These are phyloP conservation scores for Poeciliopsis infans DNA, from an alignment of 2,797 vertebrate genomes.

Conservation along the genomic window DNA sequence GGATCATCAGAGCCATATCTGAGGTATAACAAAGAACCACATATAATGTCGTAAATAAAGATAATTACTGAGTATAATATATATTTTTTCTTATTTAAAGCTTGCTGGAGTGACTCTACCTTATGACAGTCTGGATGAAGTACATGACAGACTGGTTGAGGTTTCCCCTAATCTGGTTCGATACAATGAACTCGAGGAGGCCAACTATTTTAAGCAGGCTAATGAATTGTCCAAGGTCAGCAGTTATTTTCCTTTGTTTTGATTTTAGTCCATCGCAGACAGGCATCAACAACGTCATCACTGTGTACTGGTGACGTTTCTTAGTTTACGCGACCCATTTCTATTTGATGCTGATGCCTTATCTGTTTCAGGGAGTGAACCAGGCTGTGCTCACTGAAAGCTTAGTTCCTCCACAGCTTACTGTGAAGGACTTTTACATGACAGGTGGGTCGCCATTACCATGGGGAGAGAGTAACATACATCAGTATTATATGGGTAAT, in stretches of 20 bases:
- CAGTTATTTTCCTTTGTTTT: constrained; percentile 26
- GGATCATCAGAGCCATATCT: constrained; percentile 89
- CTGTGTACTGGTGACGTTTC: constrained; percentile 14
- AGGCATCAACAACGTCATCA: background rate
- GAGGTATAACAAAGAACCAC: constrained; percentile 76
- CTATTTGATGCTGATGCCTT: constrained; percentile 10
- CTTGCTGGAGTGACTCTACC: constrained; percentile 86
- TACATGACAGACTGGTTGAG: constrained; percentile 85
- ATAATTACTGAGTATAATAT: background rate
- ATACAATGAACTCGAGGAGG: constrained; percentile 88
- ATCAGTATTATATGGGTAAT: background rate
- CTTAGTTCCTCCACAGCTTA: constrained; percentile 87
- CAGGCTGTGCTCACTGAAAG: constrained; percentile 84
- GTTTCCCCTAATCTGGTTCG: constrained; percentile 90
- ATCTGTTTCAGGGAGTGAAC: constrained; percentile 82
- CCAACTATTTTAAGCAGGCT: constrained; percentile 91
- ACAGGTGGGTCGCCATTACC: constrained; percentile 80
- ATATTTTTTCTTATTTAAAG: constrained; percentile 59
- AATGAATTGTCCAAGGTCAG: constrained; percentile 88
- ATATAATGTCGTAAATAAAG: constrained; percentile 2
- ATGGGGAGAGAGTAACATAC: background rate
- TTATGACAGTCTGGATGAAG: constrained; percentile 87
- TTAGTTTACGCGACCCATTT: constrained; percentile 15
- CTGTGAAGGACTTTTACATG: constrained; percentile 92
- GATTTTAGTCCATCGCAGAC: constrained; percentile 6